These are phyloP conservation scores for Aphidius ervi DNA, from an alignment of 1,140 invertebrate genomes.

Conservation along the genomic window DNA sequence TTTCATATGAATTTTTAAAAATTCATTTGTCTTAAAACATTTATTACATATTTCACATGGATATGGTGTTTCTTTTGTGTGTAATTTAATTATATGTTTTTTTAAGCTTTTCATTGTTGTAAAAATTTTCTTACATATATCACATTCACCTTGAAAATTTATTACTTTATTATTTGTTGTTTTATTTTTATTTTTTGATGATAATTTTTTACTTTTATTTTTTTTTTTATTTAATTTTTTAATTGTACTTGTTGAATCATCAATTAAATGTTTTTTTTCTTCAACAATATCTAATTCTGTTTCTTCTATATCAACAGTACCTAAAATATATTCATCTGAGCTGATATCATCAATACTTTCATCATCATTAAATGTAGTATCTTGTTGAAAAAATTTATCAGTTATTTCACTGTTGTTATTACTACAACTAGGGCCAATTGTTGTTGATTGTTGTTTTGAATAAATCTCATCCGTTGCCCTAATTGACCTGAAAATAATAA, in stretches of 20 bases:
- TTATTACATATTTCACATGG: conserved; percentile 55
- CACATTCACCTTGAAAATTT: not conserved
- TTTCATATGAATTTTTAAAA: conserved; percentile 40
- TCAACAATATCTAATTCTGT: too few relatives aligned
- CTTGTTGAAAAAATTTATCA: not conserved
- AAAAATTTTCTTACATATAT: conserved; percentile 21
- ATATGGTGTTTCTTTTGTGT: conserved; percentile 40
- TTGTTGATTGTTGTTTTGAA: conserved; percentile 5
- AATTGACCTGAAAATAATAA: conserved; percentile 34
- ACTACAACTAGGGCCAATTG: not conserved
- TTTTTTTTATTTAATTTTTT: conserved; percentile 21
- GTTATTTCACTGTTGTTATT: conserved; percentile 3
- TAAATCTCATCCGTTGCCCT: conserved; percentile 10
- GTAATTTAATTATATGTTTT: conserved; percentile 27
- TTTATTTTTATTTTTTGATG: conserved; percentile 12
- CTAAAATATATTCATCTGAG: conserved; percentile 21
- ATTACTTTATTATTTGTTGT: not conserved
- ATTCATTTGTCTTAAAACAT: conserved; percentile 55
- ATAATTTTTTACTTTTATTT: not conserved
- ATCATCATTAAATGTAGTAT: not conserved
- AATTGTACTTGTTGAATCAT: too few relatives aligned
- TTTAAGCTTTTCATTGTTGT: conserved; percentile 22
- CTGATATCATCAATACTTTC: too few relatives aligned
- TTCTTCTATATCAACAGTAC: too few relatives aligned
- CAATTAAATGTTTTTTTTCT: too few relatives aligned